phyloP scores from a whole-genome alignment of 2,888 invertebrate species.

The Ferdinandea cuprea region DNA sequence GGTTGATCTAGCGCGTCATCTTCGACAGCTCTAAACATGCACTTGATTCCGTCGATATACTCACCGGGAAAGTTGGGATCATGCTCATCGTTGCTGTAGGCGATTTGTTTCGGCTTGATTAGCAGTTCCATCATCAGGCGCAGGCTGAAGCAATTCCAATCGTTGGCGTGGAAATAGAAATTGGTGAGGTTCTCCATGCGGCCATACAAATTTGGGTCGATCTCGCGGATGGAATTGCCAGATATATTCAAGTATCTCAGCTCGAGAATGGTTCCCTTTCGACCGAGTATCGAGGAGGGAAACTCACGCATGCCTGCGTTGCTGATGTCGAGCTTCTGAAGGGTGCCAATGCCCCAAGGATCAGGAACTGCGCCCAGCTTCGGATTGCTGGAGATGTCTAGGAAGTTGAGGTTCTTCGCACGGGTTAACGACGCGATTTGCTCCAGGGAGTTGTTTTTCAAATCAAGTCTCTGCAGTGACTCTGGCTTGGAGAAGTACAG shows the following conservation, averaged over 20 bases:
- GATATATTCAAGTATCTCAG: constrained; percentile 79
- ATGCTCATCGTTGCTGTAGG: constrained; percentile 76
- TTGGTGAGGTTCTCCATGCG: constrained; percentile 77
- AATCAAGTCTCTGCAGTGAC: constrained; percentile 76
- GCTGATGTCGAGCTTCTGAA: constrained; percentile 78
- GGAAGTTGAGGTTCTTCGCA: constrained; percentile 76
- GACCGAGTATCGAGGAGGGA: constrained; percentile 76
- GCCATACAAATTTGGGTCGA: constrained; percentile 77
- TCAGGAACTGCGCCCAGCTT: constrained; percentile 77
- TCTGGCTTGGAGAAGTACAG: constrained; percentile 79
- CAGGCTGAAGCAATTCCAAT: constrained; percentile 81
- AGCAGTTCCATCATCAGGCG: constrained; percentile 78
- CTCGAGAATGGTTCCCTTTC: constrained; percentile 70
- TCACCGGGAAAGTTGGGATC: constrained; percentile 78
- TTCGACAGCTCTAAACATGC: constrained; percentile 79
- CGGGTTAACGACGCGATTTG: constrained; percentile 79
- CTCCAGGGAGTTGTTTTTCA: constrained; percentile 79
- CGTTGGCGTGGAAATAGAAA: constrained; percentile 79
- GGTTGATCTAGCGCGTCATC: constrained; percentile 25
- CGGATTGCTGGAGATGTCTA: constrained; percentile 79
- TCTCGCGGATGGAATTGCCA: constrained; percentile 78
- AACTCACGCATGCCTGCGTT: constrained; percentile 78
- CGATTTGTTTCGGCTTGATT: constrained; percentile 76
- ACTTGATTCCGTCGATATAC: constrained; percentile 79
- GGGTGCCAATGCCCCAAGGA: constrained; percentile 77